Conservation (phyloP, 2,797 vertebrate species). For the Aselliscus stoliczkanus region DNA sequence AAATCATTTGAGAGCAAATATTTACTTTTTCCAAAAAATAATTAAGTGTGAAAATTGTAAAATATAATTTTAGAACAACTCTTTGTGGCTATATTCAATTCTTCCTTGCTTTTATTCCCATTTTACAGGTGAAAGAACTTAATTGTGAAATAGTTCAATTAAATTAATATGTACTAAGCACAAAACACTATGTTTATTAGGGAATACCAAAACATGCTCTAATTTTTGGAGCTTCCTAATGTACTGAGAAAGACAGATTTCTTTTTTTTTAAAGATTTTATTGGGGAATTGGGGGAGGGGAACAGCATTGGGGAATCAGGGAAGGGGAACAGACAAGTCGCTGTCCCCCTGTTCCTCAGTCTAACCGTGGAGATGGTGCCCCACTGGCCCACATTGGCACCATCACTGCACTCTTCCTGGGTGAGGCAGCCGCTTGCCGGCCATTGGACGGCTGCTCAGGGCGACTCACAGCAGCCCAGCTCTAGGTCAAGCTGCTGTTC, state of each 20-base stretch:
- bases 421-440: too few relatives aligned
- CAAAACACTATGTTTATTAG: not conserved
- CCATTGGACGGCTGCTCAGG: too few relatives aligned
- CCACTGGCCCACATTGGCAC: too few relatives aligned
- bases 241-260: not conserved
- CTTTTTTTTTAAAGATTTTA: too few relatives aligned
- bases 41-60: constrained; percentile 18
- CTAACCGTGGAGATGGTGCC: too few relatives aligned
- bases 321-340: too few relatives aligned
- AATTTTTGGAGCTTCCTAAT: not conserved
- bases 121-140: constrained; percentile 27
- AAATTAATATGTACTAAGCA: not conserved
- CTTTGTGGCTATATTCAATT: constrained; percentile 8
- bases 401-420: too few relatives aligned
- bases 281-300: too few relatives aligned
- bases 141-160: constrained; percentile 22
- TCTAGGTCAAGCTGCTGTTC: too few relatives aligned
- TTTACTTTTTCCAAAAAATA: constrained; percentile 36
- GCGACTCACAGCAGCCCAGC: too few relatives aligned
- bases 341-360: too few relatives aligned
- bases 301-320: too few relatives aligned
- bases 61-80: constrained; percentile 26
- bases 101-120: constrained; percentile 26
- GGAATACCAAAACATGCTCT: not conserved
- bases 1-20: constrained; percentile 21